Evolutionary conservation across 1,140 invertebrate species (phyloP), one percentile per base, ranked within the genome.

Genomic region (Nomia melanderi): DNA sequence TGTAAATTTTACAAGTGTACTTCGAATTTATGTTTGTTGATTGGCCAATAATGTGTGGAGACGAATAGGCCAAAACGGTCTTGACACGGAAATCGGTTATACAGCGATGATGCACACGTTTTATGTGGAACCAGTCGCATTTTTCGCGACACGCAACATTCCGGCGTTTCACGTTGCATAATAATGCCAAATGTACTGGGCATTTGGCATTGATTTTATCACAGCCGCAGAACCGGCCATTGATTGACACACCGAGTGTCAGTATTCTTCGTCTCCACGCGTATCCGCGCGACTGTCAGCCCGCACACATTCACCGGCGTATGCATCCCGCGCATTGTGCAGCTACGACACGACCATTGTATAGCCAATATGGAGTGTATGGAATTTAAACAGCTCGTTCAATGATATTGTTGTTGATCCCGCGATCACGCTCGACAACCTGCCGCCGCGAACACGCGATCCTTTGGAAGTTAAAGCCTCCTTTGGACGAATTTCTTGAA

Each of bases 321-420:
- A 47, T 47, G 56, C 39, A 47, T 70, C 64, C 25, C 65, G 71
- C 27, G 63, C 41, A 62, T 78, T 73, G 66, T 73, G 63, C 60
- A 25, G 17, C n/a, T 53, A 44, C 76, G 74, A 81, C 54, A 53
- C 77, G 77, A 60, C 70, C 29, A 78, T 73, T 72, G 50, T 64
- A 56, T 36, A 39, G 63, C 57, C 47, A 74, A 73, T 79, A 79
- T 66, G 71, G 29, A 56, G 63, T 41, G 63, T 56, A 66, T 67
- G 77, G 64, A 66, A 79, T 79, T 79, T 76, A 74, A 79, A 79
- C 77, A 67, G 64, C 56, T 50, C 39, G 56, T 44, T 79, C 72
- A 79, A 79, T 79, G 33, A 79, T 44, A 62, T 65, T 76, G 63
- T 66, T 65, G 65, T 62, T 57, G 54, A 66, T 59, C 44, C 39